Percentiles rank a stretch among this genome's conserved stretches.
phyloP scores from a whole-genome alignment of 1,140 invertebrate species.

The Harlomillsia oculata region DNA sequence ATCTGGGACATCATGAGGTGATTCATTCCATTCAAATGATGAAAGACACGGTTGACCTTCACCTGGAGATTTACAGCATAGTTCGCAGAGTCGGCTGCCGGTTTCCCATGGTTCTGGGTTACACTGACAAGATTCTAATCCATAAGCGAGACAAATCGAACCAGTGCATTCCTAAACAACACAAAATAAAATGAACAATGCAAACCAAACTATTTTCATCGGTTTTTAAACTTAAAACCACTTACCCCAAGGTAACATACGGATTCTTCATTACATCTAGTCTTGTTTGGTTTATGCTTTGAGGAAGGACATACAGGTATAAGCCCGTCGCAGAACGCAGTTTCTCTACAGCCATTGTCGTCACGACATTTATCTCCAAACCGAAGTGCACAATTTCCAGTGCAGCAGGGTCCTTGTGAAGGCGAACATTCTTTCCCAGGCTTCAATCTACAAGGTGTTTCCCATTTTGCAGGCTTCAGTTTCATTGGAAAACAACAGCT shows the following conservation, averaged over 20 bases:
- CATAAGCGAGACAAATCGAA: slow-evolving; percentile 84
- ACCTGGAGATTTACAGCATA: slow-evolving; percentile 77
- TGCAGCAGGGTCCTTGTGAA: slow-evolving; percentile 92
- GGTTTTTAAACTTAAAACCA: slow-evolving; percentile 28
- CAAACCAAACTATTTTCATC: neutral
- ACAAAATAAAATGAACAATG: slow-evolving; percentile 12
- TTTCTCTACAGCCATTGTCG: slow-evolving; percentile 83
- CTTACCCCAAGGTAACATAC: slow-evolving; percentile 90
- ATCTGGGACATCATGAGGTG: slow-evolving; percentile 79
- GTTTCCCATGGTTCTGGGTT: slow-evolving; percentile 62
- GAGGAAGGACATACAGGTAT: slow-evolving; percentile 79
- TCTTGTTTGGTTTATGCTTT: slow-evolving; percentile 84
- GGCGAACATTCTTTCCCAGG: slow-evolving; percentile 68
- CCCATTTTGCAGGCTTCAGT: slow-evolving; percentile 58
- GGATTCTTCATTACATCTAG: slow-evolving; percentile 76
- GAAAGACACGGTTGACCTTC: slow-evolving; percentile 68
- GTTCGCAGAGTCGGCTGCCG: slow-evolving; percentile 73
- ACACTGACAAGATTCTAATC: slow-evolving; percentile 92
- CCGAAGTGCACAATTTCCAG: slow-evolving; percentile 71
- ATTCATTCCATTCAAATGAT: slow-evolving; percentile 79
- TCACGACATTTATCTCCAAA: slow-evolving; percentile 80
- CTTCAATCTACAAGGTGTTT: slow-evolving; percentile 72
- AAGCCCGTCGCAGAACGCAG: slow-evolving; percentile 77
- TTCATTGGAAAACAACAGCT: slow-evolving; percentile 87
- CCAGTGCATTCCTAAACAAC: slow-evolving; percentile 71